Evolutionary conservation across 2,113 vertebrate genomes (phyloP), one percentile per base, ranked within the genome.

Genomic region (Tilapia sparmanii): DNA sequence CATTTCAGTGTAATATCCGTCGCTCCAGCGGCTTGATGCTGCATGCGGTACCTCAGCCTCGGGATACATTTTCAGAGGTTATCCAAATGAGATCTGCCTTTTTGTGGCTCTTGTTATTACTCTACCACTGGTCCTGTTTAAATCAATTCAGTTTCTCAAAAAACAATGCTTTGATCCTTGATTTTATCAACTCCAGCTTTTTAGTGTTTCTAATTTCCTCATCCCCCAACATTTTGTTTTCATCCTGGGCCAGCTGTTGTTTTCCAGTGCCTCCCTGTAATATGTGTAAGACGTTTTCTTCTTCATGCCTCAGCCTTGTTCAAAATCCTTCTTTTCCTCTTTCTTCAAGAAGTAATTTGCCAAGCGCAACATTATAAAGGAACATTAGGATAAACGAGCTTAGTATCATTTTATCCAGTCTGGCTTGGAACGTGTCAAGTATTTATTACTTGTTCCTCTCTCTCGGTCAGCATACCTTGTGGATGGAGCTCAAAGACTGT

Each of bases 151-250:
- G 81, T 87, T 87, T 90, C 91, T 93, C 71, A 29, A 91, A 71
- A 94, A 91, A 85, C 87, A 90, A 94, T 78, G 87, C 95, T 96
- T 97, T 97, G 95, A 96, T 96, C 96, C 91, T 82, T 85, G 86
- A 93, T 94, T 96, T 96, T 95, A 95, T 96, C 95, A 95, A 94
- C 91, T 94, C 93, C 96, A 97, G 96, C 92, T 94, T 89, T 95
- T 95, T 94, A 93, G 91, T 95, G 95, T 97, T 97, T 96, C 87
- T 95, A 96, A 96, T 97, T 97, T 96, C 95, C 96, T 93, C 93
- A 80, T 95, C 87, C 85, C 91, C 82, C 90, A 91, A 91, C 89
- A 87, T 92, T 95, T 93, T 93, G 94, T 95, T 96, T 95, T 96
- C 90, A 96, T 96, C 95, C 92, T 2, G n/a, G 50, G 90, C 96